These are phyloP conservation scores for Gymnothorax javanicus DNA, from an alignment of 2,797 vertebrate genomes.

Conservation along the genomic window DNA sequence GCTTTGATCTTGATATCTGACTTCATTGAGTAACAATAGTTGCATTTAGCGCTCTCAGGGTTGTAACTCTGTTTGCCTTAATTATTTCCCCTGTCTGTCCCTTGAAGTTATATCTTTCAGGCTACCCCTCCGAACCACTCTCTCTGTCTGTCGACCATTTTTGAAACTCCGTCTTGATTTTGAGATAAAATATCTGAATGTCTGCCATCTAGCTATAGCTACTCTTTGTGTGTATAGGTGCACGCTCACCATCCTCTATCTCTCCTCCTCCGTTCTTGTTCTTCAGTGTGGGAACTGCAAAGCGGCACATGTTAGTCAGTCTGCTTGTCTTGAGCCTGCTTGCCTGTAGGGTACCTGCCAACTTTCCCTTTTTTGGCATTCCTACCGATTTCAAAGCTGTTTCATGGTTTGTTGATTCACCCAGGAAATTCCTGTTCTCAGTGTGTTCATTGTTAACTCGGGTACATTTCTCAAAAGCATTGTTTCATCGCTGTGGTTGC, in stretches of 20 bases:
- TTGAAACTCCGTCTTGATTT: background rate
- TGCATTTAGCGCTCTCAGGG: background rate
- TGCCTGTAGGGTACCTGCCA: too few species aligned
- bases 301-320: background rate
- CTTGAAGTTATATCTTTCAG: background rate
- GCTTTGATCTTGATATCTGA: too few species aligned
- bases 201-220: background rate
- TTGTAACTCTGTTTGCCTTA: background rate
- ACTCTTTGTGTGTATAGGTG: background rate
- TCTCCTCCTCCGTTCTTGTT: background rate
- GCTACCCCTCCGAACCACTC: background rate
- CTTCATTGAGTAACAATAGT: too few species aligned
- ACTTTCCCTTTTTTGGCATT: too few species aligned
- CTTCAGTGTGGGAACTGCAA: background rate
- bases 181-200: background rate
- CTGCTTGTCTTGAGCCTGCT: background rate
- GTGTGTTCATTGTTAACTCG: too few species aligned
- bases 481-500: too few species aligned
- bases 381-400: too few species aligned
- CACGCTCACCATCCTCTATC: background rate
- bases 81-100: background rate
- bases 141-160: background rate
- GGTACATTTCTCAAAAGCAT: too few species aligned
- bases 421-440: too few species aligned
- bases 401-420: too few species aligned